phyloP scores from a whole-genome alignment of 2,888 invertebrate species.

The Hoplodrina blanda region DNA sequence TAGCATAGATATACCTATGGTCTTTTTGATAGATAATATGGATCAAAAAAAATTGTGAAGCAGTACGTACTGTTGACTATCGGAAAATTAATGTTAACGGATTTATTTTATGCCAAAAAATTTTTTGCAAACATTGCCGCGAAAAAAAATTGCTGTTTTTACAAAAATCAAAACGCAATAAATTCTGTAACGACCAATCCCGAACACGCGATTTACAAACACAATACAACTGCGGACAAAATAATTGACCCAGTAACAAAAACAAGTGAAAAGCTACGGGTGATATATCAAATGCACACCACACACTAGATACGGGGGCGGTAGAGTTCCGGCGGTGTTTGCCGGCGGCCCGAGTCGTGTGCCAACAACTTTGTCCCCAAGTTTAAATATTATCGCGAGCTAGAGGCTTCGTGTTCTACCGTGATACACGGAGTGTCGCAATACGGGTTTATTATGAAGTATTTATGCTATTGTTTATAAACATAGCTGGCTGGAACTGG shows the following conservation, averaged over 20 bases:
- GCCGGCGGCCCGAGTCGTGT: slow-evolving; percentile 60
- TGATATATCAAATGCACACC: slow-evolving; percentile 69
- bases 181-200: slow-evolving; percentile 44
- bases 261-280: slow-evolving; percentile 65
- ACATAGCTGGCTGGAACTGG: slow-evolving; percentile 41
- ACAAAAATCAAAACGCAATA: slow-evolving; percentile 50
- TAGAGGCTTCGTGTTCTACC: slow-evolving; percentile 53
- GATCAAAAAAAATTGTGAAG: too few species aligned
- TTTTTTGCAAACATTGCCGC: not conserved
- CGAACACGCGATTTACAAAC: slow-evolving; percentile 49
- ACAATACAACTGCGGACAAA: slow-evolving; percentile 61
- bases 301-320: slow-evolving; percentile 62
- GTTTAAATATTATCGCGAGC: slow-evolving; percentile 66
- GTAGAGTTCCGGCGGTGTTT: slow-evolving; percentile 65
- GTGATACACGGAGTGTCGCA: slow-evolving; percentile 63
- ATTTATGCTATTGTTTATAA: slow-evolving; percentile 58
- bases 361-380: slow-evolving; percentile 66
- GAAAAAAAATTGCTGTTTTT: not conserved
- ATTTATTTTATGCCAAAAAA: not conserved
- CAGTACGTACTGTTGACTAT: too few species aligned
- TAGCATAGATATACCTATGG: too few species aligned
- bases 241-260: slow-evolving; percentile 68
- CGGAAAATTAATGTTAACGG: not conserved
- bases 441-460: slow-evolving; percentile 64
- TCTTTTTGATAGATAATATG: too few species aligned